Conservation (phyloP, 2,888 invertebrate genomes). For the Elysia crispata region DNA sequence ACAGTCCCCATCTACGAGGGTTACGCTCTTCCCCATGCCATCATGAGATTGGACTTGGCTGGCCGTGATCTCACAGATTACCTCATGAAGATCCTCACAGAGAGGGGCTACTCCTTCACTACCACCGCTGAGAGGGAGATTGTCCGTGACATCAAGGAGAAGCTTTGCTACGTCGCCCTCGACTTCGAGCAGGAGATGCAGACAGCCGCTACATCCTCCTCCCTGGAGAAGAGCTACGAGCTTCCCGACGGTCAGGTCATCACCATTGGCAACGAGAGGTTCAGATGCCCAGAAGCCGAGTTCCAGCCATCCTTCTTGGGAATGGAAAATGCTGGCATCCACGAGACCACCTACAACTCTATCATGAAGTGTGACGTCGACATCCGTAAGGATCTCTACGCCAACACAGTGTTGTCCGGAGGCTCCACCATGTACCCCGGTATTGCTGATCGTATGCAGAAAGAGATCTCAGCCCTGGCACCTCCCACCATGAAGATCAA, state of each 20-base stretch:
- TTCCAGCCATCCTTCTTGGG: slow-evolving; percentile 63
- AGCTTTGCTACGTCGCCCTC: slow-evolving; percentile 78
- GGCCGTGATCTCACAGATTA: slow-evolving; percentile 67
- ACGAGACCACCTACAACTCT: slow-evolving; percentile 71
- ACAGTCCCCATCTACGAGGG: slow-evolving; percentile 95
- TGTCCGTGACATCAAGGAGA: slow-evolving; percentile 70
- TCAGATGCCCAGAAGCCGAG: slow-evolving; percentile 59
- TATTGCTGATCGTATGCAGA: slow-evolving; percentile 3
- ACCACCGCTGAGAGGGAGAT: slow-evolving; percentile 86
- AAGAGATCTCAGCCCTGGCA: not conserved
- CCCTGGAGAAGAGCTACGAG: slow-evolving; percentile 71
- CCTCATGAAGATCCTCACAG: slow-evolving; percentile 80
- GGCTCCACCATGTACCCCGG: slow-evolving; percentile 89
- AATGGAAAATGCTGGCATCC: slow-evolving; percentile 64
- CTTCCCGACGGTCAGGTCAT: slow-evolving; percentile 72
- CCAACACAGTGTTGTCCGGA: slow-evolving; percentile 79
- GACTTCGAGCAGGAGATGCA: slow-evolving; percentile 75
- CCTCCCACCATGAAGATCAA: slow-evolving; percentile 38
- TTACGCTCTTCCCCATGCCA: slow-evolving; percentile 94
- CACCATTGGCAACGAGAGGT: slow-evolving; percentile 72
- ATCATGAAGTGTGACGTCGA: slow-evolving; percentile 74
- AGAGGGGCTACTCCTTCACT: slow-evolving; percentile 74
- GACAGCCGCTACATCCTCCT: slow-evolving; percentile 63
- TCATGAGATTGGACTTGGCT: slow-evolving; percentile 80
- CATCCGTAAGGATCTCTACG: slow-evolving; percentile 71